Percentiles rank a stretch among this genome's conserved stretches.
Evolutionary conservation across 2,888 invertebrate species (phyloP).

Genomic region (Tipula lateralis): DNA sequence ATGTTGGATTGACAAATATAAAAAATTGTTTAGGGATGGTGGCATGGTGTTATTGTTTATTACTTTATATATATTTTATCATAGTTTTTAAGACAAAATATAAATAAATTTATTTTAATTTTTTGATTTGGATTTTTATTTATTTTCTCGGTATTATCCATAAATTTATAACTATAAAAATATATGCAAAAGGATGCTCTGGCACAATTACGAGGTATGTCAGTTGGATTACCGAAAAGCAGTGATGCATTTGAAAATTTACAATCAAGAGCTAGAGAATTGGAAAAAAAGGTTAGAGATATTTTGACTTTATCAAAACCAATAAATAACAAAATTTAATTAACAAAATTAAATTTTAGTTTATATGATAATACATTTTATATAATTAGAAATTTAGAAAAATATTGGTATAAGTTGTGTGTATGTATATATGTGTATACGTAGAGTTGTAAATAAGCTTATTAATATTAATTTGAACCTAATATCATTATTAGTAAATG

Average conservation of each 20-base stretch:
- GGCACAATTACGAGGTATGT: constrained; percentile 59
- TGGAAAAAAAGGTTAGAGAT: constrained; percentile 76
- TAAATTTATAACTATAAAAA: background rate
- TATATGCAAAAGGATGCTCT: constrained; percentile 58
- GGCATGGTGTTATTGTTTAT: constrained; percentile 5
- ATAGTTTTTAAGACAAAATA: background rate
- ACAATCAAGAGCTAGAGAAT: constrained; percentile 78
- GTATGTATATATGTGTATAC: background rate
- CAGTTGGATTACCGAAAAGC: constrained; percentile 53
- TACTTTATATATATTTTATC: background rate
- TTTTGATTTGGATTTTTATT: background rate
- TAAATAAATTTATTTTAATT: background rate
- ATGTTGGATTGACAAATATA: background rate
- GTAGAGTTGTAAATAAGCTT: constrained; percentile 6
- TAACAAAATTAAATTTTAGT: background rate
- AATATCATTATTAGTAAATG: background rate
- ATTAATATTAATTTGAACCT: background rate
- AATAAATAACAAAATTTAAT: background rate
- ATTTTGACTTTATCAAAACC: constrained; percentile 27
- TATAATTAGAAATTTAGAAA: background rate
- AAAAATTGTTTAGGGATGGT: background rate
- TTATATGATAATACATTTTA: background rate
- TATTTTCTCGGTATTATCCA: background rate
- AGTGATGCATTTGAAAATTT: constrained; percentile 65
- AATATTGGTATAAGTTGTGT: background rate